These are phyloP conservation scores for Vidua chalybeata DNA, from an alignment of 2,113 vertebrate species.

Conservation along the genomic window DNA sequence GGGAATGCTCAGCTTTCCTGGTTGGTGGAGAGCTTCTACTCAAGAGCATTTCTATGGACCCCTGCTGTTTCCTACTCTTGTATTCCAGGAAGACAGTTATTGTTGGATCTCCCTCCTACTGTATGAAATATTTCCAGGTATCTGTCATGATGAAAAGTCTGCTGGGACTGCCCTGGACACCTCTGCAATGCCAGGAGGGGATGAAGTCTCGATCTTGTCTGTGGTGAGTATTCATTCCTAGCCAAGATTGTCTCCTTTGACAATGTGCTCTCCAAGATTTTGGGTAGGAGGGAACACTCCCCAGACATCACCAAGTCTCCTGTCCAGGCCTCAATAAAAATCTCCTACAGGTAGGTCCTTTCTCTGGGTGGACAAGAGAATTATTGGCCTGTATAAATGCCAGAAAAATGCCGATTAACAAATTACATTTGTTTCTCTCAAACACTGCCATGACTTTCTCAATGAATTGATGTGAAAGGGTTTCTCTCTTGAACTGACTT, in stretches of 20 bases:
- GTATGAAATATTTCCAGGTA: not conserved
- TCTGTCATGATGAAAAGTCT: not conserved
- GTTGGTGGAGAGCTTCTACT: not conserved
- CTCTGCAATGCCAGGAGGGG: not conserved
- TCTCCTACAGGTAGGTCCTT: not conserved
- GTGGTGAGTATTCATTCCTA: not conserved
- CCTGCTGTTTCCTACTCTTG: not conserved
- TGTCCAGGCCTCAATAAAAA: not conserved
- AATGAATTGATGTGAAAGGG: not conserved
- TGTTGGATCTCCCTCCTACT: not conserved
- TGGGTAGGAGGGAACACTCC: rapidly evolving
- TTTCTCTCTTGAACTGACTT: not conserved
- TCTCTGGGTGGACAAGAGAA: not conserved
- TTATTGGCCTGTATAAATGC: not conserved
- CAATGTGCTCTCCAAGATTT: not conserved
- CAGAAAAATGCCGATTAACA: not conserved
- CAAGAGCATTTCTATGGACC: not conserved
- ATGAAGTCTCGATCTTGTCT: not conserved
- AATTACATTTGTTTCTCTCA: not conserved
- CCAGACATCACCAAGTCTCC: not conserved
- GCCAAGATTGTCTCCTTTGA: not conserved
- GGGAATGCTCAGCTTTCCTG: not conserved
- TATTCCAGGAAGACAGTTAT: not conserved
- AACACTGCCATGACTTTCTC: not conserved
- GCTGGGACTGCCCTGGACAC: not conserved